Evolutionary conservation across 2,888 invertebrate genomes (phyloP).

Genomic region (Drosophila pegasa): DNA sequence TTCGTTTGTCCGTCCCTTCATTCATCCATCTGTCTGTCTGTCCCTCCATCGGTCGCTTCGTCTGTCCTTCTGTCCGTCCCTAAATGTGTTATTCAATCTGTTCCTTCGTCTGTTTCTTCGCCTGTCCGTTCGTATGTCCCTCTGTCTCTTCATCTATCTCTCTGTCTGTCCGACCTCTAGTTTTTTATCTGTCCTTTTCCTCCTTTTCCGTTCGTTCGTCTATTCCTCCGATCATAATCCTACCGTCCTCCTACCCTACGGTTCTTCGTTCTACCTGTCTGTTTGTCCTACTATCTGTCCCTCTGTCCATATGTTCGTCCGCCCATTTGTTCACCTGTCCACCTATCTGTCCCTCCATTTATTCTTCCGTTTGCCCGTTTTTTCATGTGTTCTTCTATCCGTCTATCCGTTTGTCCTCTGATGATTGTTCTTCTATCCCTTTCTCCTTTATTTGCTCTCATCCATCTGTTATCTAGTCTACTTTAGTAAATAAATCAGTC

Average conservation of each 20-base stretch:
- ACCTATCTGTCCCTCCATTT: not conserved
- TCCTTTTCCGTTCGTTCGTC: too few species aligned
- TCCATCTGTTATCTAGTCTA: too few species aligned
- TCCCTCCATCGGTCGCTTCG: not conserved
- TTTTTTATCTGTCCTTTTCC: too few species aligned
- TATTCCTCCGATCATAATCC: too few species aligned
- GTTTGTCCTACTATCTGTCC: not conserved
- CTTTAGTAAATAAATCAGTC: too few species aligned
- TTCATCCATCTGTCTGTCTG: not conserved
- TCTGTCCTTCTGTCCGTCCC: not conserved
- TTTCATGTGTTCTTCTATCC: not conserved
- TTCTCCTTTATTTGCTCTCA: too few species aligned
- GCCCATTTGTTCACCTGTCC: too few species aligned
- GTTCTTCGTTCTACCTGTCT: too few species aligned
- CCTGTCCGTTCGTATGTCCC: not conserved
- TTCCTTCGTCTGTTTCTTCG: not conserved
- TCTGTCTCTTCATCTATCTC: not conserved
- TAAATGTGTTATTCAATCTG: too few species aligned
- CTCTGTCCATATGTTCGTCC: not conserved
- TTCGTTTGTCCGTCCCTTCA: not conserved
- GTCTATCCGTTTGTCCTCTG: not conserved
- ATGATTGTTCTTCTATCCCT: too few species aligned
- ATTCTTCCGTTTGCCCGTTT: not conserved
- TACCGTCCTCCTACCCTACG: too few species aligned
- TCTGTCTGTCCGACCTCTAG: too few species aligned